A percentile compares a stretch with the other conserved stretches of the same genome.
Conservation (phyloP, 2,113 vertebrate genomes). For the Ailurus styani region DNA sequence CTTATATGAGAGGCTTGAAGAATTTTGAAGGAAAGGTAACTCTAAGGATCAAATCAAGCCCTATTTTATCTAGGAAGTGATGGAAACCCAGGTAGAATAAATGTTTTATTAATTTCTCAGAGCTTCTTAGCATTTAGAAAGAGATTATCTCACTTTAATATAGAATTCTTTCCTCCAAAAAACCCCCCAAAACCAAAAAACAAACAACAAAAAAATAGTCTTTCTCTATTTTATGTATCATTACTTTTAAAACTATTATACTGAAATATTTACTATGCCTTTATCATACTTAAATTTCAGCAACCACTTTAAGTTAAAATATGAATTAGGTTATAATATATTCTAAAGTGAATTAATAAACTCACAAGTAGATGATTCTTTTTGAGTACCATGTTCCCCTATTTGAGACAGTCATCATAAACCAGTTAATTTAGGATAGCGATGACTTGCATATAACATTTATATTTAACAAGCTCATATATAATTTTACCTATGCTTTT, state of each 20-base stretch:
- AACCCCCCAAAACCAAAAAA: not conserved
- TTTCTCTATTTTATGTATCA: not conserved
- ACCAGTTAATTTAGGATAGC: not conserved
- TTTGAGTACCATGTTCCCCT: not conserved
- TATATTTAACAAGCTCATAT: not conserved
- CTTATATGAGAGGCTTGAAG: not conserved
- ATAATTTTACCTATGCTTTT: not conserved
- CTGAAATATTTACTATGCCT: not conserved
- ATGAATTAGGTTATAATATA: not conserved
- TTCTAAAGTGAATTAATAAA: not conserved
- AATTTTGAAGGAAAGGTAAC: not conserved
- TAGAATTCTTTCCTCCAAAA: not conserved
- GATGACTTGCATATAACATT: not conserved
- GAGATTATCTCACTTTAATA: not conserved
- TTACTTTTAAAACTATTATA: not conserved
- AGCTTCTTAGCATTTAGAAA: not conserved
- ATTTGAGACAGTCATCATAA: not conserved
- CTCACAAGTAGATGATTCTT: not conserved
- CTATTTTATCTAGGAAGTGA: not conserved
- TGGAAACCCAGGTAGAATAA: not conserved
- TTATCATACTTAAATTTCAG: not conserved
- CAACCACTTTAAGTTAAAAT: not conserved
- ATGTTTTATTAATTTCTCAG: not conserved
- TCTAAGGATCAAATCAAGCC: not conserved
- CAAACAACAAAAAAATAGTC: not conserved